Evolutionary conservation across 2,113 vertebrate species (phyloP).

Genomic region (Cyprinodon brontotheroides): DNA sequence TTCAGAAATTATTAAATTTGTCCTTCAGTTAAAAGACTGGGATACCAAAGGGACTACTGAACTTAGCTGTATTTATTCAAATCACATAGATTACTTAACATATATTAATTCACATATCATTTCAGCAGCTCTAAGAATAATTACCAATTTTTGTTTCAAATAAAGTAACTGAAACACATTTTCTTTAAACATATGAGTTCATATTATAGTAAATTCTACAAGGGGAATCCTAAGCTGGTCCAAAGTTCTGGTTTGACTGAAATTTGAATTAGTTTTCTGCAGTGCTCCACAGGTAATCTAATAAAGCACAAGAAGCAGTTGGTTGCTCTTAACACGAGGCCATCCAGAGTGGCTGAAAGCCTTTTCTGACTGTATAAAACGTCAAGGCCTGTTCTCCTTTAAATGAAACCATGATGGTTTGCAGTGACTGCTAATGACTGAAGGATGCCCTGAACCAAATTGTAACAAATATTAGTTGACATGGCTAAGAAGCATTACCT

Average conservation of each 20-base stretch:
- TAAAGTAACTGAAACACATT: not conserved
- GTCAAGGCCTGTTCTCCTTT: not conserved
- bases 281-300: not conserved
- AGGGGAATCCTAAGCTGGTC: not conserved
- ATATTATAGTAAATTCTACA: too few relatives aligned
- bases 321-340: not conserved
- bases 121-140: not conserved
- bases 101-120: not conserved
- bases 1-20: too few relatives aligned
- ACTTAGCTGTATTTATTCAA: too few relatives aligned
- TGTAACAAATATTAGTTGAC: not conserved
- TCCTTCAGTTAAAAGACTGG: too few relatives aligned
- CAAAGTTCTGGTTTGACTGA: not conserved
- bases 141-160: not conserved
- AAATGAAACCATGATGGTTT: not conserved
- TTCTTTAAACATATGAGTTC: not conserved
- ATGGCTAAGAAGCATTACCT: not conserved
- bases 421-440: not conserved
- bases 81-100: not conserved
- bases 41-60: too few relatives aligned
- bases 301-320: not conserved
- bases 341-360: slow-evolving; percentile 26
- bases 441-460: not conserved
- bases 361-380: not conserved
- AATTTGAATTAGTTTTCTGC: not conserved